These are phyloP conservation scores for Aphaenogaster floridana DNA, from an alignment of 1,140 invertebrate genomes.

Conservation along the genomic window DNA sequence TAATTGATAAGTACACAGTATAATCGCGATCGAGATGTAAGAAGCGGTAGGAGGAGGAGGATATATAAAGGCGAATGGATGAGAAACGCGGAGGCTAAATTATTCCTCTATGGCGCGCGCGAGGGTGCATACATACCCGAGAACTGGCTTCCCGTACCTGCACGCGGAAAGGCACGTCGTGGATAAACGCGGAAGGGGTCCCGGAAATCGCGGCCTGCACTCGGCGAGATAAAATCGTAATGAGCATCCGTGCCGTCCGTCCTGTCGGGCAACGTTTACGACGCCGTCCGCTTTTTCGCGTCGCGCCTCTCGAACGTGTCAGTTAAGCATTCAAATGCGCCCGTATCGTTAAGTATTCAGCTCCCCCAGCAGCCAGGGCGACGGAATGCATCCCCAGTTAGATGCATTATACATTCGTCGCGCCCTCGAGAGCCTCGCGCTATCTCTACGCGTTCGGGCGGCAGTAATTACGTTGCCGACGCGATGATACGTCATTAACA, in stretches of 20 bases:
- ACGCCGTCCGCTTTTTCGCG: slow-evolving; percentile 46
- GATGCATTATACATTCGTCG: slow-evolving; percentile 44
- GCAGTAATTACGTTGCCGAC: slow-evolving; percentile 34
- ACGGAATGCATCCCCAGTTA: slow-evolving; percentile 41
- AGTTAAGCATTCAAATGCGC: slow-evolving; percentile 63
- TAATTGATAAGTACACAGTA: not conserved
- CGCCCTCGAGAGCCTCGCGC: slow-evolving; percentile 22
- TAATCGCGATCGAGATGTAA: not conserved
- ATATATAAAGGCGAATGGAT: not conserved
- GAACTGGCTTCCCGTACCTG: not conserved
- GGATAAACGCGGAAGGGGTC: not conserved
- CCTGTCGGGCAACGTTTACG: slow-evolving; percentile 45
- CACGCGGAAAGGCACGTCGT: not conserved
- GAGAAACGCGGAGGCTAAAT: slow-evolving; percentile 28
- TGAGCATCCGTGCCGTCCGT: slow-evolving; percentile 43
- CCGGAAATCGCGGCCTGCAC: slow-evolving; percentile 50
- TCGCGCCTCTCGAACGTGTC: slow-evolving; percentile 54
- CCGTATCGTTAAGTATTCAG: slow-evolving; percentile 53
- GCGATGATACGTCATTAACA: slow-evolving; percentile 21
- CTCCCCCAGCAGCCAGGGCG: not conserved
- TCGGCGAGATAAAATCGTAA: slow-evolving; percentile 56
- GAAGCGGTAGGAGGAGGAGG: not conserved
- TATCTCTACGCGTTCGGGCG: not conserved
- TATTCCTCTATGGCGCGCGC: slow-evolving; percentile 28
- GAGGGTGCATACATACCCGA: not conserved